These are phyloP conservation scores for Rhodinocichla rosea DNA, from an alignment of 2,113 vertebrate species.

Conservation along the genomic window DNA sequence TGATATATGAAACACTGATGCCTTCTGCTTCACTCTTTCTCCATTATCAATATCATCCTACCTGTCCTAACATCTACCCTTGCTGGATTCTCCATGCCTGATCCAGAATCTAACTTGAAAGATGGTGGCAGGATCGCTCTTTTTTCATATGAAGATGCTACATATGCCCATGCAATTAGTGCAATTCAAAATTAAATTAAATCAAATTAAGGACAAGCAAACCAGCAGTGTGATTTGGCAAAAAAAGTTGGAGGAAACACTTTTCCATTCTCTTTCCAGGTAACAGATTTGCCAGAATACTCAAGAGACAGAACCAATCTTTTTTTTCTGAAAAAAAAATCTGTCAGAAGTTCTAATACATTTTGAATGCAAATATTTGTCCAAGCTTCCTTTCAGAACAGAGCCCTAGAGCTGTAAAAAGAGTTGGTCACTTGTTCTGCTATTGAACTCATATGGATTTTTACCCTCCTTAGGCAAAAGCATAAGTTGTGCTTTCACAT, in stretches of 20 bases:
- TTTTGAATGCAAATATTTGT: neutral
- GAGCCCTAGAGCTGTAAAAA: neutral
- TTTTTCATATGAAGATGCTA: neutral
- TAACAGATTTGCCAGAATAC: neutral
- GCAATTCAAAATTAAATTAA: neutral
- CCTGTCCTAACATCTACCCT: neutral
- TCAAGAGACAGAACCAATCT: neutral
- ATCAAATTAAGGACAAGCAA: neutral
- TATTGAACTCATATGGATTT: neutral
- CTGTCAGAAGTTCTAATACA: neutral
- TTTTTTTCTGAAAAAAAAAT: neutral
- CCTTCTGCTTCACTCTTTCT: neutral
- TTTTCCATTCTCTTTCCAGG: neutral
- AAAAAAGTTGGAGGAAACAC: neutral
- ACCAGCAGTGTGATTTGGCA: neutral
- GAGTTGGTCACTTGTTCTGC: neutral
- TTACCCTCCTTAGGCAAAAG: neutral
- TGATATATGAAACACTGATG: neutral
- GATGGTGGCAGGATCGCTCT: neutral
- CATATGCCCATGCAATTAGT: accelerated
- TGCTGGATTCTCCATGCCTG: neutral
- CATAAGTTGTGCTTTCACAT: neutral
- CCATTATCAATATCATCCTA: neutral
- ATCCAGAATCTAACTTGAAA: neutral
- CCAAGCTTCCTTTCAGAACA: neutral